Evolutionary conservation across 2,113 vertebrate genomes (phyloP).

Genomic region (Lepisosteus osseus): DNA sequence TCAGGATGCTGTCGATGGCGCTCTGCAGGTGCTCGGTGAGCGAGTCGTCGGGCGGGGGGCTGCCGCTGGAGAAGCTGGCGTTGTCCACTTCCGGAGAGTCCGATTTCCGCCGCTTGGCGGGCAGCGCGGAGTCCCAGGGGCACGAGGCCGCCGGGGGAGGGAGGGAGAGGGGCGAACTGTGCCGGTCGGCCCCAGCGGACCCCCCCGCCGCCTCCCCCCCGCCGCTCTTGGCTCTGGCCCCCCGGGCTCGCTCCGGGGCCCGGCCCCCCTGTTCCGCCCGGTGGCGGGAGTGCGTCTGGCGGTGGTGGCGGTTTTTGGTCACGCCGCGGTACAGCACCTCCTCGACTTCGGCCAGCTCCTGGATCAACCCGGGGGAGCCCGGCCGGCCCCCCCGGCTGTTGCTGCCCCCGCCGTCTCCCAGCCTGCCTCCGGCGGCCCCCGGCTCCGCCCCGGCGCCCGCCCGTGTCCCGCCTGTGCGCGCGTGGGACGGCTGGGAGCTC

Average conservation of each 20-base stretch:
- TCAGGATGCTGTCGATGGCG: slow-evolving; percentile 94
- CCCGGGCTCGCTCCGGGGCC: neutral
- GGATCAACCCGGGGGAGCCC: slow-evolving; percentile 49
- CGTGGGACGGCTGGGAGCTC: neutral
- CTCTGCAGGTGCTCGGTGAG: slow-evolving; percentile 91
- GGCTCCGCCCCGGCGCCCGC: neutral
- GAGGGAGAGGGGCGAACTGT: slow-evolving; percentile 39
- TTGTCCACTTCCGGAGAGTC: slow-evolving; percentile 88
- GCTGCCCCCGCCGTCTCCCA: neutral
- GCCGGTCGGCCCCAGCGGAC: slow-evolving; percentile 64
- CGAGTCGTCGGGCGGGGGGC: slow-evolving; percentile 83
- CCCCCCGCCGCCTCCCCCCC: slow-evolving; percentile 27
- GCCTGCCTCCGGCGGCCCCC: neutral
- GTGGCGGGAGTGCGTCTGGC: slow-evolving; percentile 37
- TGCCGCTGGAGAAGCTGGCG: slow-evolving; percentile 91
- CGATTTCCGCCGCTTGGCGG: slow-evolving; percentile 79
- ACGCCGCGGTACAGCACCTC: slow-evolving; percentile 74
- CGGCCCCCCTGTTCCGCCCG: slow-evolving; percentile 49
- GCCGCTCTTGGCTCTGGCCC: slow-evolving; percentile 56
- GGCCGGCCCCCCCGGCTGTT: slow-evolving; percentile 40
- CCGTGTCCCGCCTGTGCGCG: neutral
- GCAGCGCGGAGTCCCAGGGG: slow-evolving; percentile 59
- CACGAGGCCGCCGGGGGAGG: slow-evolving; percentile 47
- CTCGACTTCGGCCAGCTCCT: slow-evolving; percentile 73
- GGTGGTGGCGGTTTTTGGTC: slow-evolving; percentile 62